Conservation (phyloP, 2,888 invertebrate species). For the Branchipolynoe longqiensis region DNA sequence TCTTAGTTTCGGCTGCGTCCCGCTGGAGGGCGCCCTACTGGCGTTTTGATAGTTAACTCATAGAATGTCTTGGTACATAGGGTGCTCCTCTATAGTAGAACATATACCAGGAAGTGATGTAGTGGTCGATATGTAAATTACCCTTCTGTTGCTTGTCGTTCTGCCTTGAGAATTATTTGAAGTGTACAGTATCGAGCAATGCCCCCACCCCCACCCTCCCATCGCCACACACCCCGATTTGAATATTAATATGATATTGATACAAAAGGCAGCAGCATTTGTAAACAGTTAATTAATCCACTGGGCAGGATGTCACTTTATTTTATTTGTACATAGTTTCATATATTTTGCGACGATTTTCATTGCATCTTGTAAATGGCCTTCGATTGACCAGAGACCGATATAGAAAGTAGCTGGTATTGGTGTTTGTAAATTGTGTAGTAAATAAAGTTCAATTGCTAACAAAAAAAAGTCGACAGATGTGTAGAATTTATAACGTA, state of each 20-base stretch:
- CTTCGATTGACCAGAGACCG: neutral
- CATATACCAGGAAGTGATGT: no score
- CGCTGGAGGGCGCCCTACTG: no score
- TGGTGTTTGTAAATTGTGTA: slow-evolving; percentile 48
- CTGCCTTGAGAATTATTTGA: no score
- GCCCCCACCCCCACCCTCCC: no score
- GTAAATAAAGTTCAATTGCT: slow-evolving; percentile 34
- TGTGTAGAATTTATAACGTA: neutral
- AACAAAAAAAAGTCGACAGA: neutral
- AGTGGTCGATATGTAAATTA: no score
- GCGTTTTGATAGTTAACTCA: no score
- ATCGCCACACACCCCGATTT: no score
- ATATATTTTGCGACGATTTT: slow-evolving; percentile 6
- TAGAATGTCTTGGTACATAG: no score
- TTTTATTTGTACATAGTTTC: slow-evolving; percentile 46
- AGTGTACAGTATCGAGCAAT: no score
- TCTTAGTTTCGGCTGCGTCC: no score
- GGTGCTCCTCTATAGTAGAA: no score
- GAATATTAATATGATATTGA: neutral
- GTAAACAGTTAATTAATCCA: slow-evolving; percentile 12
- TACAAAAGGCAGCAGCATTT: slow-evolving; percentile 42
- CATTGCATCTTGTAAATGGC: slow-evolving; percentile 8
- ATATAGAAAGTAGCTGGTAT: slow-evolving; percentile 25
- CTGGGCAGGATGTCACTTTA: slow-evolving; percentile 28
- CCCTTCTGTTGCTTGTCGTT: no score